Base-by-base conservation (phyloP, 2,797 vertebrate species). In the Aldrovandia affinis region DNA sequence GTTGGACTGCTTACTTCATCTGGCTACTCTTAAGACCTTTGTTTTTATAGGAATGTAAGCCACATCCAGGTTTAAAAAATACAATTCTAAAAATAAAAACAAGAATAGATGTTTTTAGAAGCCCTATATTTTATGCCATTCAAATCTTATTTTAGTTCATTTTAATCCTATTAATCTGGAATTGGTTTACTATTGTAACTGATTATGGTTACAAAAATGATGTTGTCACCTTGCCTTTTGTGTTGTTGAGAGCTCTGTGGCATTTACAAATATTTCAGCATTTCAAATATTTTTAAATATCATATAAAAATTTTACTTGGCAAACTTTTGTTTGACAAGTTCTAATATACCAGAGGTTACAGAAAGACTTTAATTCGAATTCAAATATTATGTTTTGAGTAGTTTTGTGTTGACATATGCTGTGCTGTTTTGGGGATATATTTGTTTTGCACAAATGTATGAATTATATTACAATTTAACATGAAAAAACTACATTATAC, bases 11-110 rank as follows among this genome's bases (percentile, higher is more conserved):
- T 20, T 15, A 39, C 39, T 75, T 8, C 44, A 75, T 42, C 36
- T 75, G 36, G 30, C 15, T 5, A 9, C 44, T 75, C 6, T 44
- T 25, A 75, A 42, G 7, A 20, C 39, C 22, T 39, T 75, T 68
- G 65, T 36, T 33, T 44, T 75, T 42, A 25, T 7, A 73, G 6
- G 18, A 75, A 75, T 75, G 36, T 44, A 5, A 10, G 70, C 70
- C 70, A 42, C 39, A 75, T 36, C 70, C 39, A 42, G 70, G 22
- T 44, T 25, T 9, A 75, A 39, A 75, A 44, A 75, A 75, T 36
- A 36, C 42, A 75, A 75, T 44, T 75, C 22, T 75, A 75, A 44
- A 42, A 75, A 42, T 42, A 75, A 75, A 44, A 75, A 75, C 36
- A 75, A 42, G 42, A 8, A 20, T 39, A 44, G 28, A 22, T 75